Base-by-base conservation (phyloP, 2,113 vertebrate species). In the Odontophorus gujanensis region DNA sequence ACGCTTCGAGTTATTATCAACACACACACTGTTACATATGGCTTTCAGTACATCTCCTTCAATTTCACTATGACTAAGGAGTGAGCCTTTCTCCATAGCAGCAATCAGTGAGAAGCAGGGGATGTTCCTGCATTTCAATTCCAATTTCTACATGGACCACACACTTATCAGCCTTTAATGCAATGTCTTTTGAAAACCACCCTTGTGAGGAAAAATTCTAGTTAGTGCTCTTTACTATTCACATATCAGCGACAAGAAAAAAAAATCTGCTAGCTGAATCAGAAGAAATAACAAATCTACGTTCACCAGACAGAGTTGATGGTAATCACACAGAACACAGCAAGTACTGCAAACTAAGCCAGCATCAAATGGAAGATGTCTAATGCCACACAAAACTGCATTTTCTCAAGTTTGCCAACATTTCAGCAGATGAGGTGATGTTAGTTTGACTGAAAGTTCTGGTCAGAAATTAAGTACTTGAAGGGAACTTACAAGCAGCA, bases 231-330 rank as follows among this genome's bases (percentile, higher is more conserved):
- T 73, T 62, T n/a, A 3, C 45, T 75, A 62, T 68, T 59, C 1
- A 1, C 0, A 0, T 48, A 15, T 74, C n/a, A 82, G 10, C 24
- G 88, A 38, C 47, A 76, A 72, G 80, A 34, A 53, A 14, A n/a
- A 42, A 26, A 22, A 9, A 53, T 19, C 14, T 55, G 28, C 21
- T 24, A 71, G 30, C 22, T 58, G 42, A 83, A 6, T 38, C 47
- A 87, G 48, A 30, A 1, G 7, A 91, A 76, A 40, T 47, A 83
- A 67, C 6, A 28, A 30, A 71, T 47, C 38, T 63, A 9, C 0
- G 4, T 43, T 34, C 28, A 63, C 25, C 19, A 53, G 30, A 8
- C 32, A 58, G 45, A 80, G 76, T 77, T 26, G 24, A 25, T 7
- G 47, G 36, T 20, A 53, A 87, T 20, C 18, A 28, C 50, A 85